These are phyloP conservation scores for Ranitomeya variabilis DNA, from an alignment of 2,113 vertebrate genomes.

Conservation along the genomic window DNA sequence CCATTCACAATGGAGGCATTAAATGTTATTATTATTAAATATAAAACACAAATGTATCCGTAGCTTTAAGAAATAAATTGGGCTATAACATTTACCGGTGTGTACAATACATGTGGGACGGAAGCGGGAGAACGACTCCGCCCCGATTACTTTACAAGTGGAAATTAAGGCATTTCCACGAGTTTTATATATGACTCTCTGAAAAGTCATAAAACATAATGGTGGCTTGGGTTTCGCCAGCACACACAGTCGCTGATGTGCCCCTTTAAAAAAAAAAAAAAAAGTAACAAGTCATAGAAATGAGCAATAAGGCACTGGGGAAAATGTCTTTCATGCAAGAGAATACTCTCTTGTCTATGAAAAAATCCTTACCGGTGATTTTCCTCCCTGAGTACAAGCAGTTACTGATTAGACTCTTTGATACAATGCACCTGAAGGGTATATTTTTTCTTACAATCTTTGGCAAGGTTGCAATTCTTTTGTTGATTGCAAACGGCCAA, in stretches of 20 bases:
- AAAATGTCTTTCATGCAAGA: slow-evolving; percentile 36
- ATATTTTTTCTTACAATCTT: slow-evolving; percentile 54
- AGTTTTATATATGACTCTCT: slow-evolving; percentile 20
- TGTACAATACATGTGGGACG: background rate
- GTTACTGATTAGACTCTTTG: slow-evolving; percentile 53
- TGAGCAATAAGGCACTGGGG: slow-evolving; percentile 44
- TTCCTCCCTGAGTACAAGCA: slow-evolving; percentile 39
- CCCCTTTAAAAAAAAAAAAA: slow-evolving; percentile 36
- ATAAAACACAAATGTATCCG: slow-evolving; percentile 32
- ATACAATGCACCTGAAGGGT: slow-evolving; percentile 47
- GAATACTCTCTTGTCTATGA: slow-evolving; percentile 22
- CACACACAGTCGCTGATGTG: background rate
- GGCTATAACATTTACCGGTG: slow-evolving; percentile 13
- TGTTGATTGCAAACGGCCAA: slow-evolving; percentile 49
- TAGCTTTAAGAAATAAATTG: slow-evolving; percentile 25
- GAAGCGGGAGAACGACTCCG: background rate
- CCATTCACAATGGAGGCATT: slow-evolving; percentile 5
- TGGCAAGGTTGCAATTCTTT: slow-evolving; percentile 49
- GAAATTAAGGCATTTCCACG: slow-evolving; percentile 21
- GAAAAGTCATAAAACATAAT: background rate
- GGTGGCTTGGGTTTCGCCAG: background rate
- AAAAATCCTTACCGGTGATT: slow-evolving; percentile 31
- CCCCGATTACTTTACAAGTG: slow-evolving; percentile 14
- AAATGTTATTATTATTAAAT: slow-evolving; percentile 40
- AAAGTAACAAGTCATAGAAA: slow-evolving; percentile 30